Percentiles rank a stretch among this genome's conserved stretches.
Conservation (phyloP, 2,888 invertebrate species). For the Metallyticus violacea region DNA sequence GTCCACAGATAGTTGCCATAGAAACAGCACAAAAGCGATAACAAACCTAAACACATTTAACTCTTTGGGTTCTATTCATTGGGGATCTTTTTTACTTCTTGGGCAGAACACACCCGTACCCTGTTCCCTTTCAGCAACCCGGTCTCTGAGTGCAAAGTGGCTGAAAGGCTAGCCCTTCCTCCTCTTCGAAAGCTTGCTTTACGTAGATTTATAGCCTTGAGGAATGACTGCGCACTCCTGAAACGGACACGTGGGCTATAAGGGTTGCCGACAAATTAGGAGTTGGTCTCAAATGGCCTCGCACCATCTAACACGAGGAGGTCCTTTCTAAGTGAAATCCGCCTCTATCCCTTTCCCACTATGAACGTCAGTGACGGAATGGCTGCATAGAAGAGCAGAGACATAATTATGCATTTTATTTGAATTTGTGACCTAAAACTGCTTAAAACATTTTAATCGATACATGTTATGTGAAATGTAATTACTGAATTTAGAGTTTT, state of each 20-base stretch:
- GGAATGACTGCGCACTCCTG: constrained; percentile 10
- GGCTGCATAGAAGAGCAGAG: too few species aligned
- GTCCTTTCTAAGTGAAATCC: not conserved
- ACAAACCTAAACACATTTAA: not conserved
- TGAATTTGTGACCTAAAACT: too few species aligned
- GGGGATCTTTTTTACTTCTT: too few species aligned
- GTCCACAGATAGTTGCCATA: not conserved
- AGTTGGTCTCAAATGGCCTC: constrained; percentile 2
- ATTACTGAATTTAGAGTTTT: too few species aligned
- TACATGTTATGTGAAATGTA: too few species aligned
- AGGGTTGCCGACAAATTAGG: constrained; percentile 3
- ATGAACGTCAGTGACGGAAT: not conserved
- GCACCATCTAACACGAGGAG: not conserved
- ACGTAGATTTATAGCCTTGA: constrained; percentile 17
- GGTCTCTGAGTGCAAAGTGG: not conserved
- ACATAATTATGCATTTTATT: too few species aligned
- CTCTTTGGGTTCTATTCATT: not conserved
- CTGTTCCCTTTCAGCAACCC: not conserved
- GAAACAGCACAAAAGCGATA: not conserved
- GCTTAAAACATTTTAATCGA: too few species aligned
- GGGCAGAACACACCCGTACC: not conserved
- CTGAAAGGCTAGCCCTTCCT: not conserved
- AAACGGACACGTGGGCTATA: not conserved
- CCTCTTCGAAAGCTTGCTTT: not conserved
- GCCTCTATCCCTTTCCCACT: not conserved